phyloP scores from a whole-genome alignment of 2,888 invertebrate genomes.

The Acleris sparsana region DNA sequence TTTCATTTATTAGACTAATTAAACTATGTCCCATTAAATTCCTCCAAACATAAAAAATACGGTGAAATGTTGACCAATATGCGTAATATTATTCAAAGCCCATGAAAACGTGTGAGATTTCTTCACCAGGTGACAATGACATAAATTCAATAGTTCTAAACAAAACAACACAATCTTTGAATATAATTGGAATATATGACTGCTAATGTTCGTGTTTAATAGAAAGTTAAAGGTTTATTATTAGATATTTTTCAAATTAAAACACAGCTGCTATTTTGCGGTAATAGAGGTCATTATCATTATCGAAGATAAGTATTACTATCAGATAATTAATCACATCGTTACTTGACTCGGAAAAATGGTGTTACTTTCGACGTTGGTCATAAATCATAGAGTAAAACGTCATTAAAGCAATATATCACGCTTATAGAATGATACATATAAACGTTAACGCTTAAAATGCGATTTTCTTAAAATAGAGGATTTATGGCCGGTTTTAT shows the following conservation, averaged over 20 bases:
- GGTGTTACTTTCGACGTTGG: not conserved
- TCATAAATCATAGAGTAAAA: too few relatives aligned
- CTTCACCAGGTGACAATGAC: constrained; percentile 12
- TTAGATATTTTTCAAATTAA: not conserved
- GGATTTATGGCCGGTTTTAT: too few relatives aligned
- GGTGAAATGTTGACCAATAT: not conserved
- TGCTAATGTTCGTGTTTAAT: too few relatives aligned
- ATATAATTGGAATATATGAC: constrained; percentile 10
- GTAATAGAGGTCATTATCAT: not conserved
- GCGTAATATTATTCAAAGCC: not conserved
- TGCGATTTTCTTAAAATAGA: too few relatives aligned
- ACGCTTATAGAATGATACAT: too few relatives aligned
- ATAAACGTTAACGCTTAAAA: too few relatives aligned
- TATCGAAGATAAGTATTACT: not conserved
- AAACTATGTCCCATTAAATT: too few relatives aligned
- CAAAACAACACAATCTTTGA: constrained; percentile 2
- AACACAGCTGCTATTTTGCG: not conserved
- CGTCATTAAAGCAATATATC: too few relatives aligned
- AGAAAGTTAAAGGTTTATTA: too few relatives aligned
- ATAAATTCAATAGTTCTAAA: constrained; percentile 4
- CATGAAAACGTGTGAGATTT: constrained; percentile 6
- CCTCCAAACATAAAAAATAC: too few relatives aligned
- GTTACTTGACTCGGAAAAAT: not conserved
- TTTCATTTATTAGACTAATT: too few relatives aligned
- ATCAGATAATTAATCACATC: not conserved